Evolutionary conservation across 2,888 invertebrate species (phyloP), one percentile per base, ranked within the genome.

Genomic region (Maniola hyperantus): DNA sequence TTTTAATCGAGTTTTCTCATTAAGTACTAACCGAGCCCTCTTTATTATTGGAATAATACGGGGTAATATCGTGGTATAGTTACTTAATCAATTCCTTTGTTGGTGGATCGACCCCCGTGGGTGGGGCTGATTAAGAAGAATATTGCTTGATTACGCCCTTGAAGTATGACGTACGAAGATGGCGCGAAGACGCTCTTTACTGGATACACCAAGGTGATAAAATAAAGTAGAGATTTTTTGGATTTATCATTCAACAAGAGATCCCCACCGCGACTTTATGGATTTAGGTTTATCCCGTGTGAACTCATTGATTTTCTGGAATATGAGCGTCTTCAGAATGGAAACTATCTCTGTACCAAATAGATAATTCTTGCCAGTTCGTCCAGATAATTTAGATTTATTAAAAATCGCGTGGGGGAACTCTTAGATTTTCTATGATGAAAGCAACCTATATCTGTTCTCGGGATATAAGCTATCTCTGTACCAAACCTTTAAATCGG

Each of bases 21-120:
- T 91, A 91, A 90, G 89, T 88, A 86, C 87, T 90, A 85, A 90
- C 91, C 86, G 80, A 90, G 84, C 91, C 91, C 90, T 91, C 89
- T 88, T 88, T 87, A 91, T 89, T 89, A 89, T 88, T 87, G 84
- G 89, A 91, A 91, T 92, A 91, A 92, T 91, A 91, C 86, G 82
- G 86, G 87, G 90, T 91, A 91, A 91, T 92, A 91, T 91, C 86
- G 85, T 82, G 85, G 89, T 87, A 88, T 90, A 91, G 91, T 91
- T 91, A 90, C 89, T 91, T 91, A 92, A 91, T 92, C 91, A 92
- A 91, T 92, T 91, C 91, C 87, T 89, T 92, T 92, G 91, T 91
- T 89, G 90, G 88, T 86, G 73, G 88, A 88, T 85, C 91, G 88
- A 87, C 91, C 91, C 89, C 88, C 85, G 77, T 85, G 89, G 91